A percentile compares a stretch with the other conserved stretches of the same genome.
These are phyloP conservation scores for Fratercula arctica DNA, from an alignment of 2,797 vertebrate genomes.

Conservation along the genomic window DNA sequence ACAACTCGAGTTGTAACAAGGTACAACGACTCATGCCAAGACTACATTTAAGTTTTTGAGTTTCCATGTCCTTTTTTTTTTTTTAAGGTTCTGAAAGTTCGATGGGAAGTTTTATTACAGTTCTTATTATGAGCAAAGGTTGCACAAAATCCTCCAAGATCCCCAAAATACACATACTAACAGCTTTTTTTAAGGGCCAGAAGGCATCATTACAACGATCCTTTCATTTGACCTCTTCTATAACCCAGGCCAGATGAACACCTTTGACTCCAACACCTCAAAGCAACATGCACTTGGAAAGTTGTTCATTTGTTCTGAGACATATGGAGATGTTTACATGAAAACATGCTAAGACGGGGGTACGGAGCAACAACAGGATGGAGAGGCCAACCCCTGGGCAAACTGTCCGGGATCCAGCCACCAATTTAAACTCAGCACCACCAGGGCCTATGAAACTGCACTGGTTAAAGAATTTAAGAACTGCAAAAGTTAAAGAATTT, in stretches of 20 bases:
- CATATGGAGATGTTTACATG: neutral
- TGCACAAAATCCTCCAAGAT: neutral
- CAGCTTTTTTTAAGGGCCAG: neutral
- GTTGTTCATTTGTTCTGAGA: neutral
- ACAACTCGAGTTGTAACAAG: neutral
- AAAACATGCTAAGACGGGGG: neutral
- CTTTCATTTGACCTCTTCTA: neutral
- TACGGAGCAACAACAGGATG: neutral
- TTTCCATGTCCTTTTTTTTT: neutral
- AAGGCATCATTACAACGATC: neutral
- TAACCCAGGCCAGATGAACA: neutral
- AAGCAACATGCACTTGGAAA: neutral
- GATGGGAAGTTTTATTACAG: neutral
- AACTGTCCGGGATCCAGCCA: neutral
- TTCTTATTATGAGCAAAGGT: neutral
- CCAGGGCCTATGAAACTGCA: neutral
- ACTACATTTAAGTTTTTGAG: neutral
- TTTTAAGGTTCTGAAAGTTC: neutral
- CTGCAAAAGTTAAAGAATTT: neutral
- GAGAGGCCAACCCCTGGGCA: neutral
- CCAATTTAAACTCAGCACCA: neutral
- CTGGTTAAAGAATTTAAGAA: neutral
- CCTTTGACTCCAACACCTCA: constrained; percentile 3
- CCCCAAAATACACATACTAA: neutral
- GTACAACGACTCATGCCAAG: neutral